These are phyloP conservation scores for Phytoseiulus persimilis DNA, from an alignment of 2,888 invertebrate genomes.

Conservation along the genomic window DNA sequence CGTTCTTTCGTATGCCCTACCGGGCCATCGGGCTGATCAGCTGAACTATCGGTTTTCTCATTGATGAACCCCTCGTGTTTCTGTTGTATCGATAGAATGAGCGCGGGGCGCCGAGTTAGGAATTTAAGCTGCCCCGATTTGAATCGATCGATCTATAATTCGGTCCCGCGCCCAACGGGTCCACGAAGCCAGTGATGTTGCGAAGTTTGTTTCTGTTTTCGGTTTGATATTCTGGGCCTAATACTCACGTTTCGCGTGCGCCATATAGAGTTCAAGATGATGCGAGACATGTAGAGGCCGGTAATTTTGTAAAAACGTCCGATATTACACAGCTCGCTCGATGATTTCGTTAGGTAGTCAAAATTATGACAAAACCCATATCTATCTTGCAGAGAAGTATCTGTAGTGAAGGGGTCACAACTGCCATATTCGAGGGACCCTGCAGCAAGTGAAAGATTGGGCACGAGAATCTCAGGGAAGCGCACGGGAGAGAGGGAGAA, in stretches of 20 bases:
- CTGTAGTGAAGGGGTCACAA: neutral
- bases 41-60: too few relatives aligned
- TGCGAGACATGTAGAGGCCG: neutral
- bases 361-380: neutral
- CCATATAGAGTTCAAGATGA: neutral
- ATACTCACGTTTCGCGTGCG: neutral
- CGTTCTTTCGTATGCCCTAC: too few relatives aligned
- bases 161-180: too few relatives aligned
- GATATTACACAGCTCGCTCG: neutral
- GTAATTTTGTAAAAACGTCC: neutral
- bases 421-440: neutral
- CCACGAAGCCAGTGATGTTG: too few relatives aligned
- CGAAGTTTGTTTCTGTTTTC: neutral
- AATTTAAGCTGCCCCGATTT: too few relatives aligned
- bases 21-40: too few relatives aligned
- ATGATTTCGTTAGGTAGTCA: neutral
- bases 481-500: too few relatives aligned
- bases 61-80: too few relatives aligned
- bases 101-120: too few relatives aligned
- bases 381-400: neutral
- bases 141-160: too few relatives aligned
- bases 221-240: neutral
- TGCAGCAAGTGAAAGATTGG: neutral
- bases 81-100: too few relatives aligned
- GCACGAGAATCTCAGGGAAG: neutral